phyloP scores from a whole-genome alignment of 2,888 invertebrate species.

The Calameuta filiformis region DNA sequence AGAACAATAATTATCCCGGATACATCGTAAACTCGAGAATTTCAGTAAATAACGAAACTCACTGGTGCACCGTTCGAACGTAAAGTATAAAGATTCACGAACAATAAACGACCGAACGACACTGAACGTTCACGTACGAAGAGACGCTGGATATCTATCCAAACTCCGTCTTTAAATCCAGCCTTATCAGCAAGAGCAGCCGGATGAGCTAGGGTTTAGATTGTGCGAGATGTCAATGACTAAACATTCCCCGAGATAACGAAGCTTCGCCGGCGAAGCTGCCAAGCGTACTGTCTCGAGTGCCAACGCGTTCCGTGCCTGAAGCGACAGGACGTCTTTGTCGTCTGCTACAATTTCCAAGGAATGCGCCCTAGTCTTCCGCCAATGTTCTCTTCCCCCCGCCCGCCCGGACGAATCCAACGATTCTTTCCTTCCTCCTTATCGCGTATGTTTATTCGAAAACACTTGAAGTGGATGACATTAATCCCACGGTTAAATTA shows the following conservation, averaged over 20 bases:
- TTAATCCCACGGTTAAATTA: neutral
- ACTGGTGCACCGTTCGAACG: neutral
- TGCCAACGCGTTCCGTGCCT: neutral
- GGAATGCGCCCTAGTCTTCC: slow-evolving; percentile 14
- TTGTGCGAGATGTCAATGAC: neutral
- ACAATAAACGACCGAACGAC: neutral
- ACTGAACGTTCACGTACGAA: neutral
- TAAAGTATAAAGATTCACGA: neutral
- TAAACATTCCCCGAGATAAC: neutral
- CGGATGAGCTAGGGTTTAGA: neutral
- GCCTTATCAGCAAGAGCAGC: neutral
- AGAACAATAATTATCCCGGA: neutral
- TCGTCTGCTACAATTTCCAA: neutral
- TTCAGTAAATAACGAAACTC: neutral
- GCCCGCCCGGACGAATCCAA: neutral
- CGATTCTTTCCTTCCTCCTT: neutral
- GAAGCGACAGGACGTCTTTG: neutral
- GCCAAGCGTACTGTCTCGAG: neutral
- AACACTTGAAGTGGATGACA: neutral
- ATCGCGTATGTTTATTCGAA: neutral
- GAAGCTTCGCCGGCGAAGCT: neutral
- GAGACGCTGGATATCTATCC: slow-evolving; percentile 5
- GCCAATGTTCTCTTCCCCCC: neutral
- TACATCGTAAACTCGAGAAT: neutral
- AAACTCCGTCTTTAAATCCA: neutral